Evolutionary conservation across 2,797 vertebrate genomes (phyloP).

Genomic region (Paratrypauchen microcephalus): DNA sequence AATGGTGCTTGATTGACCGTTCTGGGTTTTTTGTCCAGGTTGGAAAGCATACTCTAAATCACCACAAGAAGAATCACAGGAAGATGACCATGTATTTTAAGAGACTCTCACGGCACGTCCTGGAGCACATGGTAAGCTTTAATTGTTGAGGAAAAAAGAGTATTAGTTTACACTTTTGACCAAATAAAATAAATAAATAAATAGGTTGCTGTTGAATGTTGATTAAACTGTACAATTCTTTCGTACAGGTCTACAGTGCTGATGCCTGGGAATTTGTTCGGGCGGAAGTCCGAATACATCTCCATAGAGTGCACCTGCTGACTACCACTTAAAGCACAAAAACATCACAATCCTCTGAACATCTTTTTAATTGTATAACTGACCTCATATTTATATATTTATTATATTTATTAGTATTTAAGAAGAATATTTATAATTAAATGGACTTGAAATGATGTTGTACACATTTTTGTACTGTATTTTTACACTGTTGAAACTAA

Average conservation of each 20-base stretch:
- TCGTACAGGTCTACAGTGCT: slow-evolving; percentile 48
- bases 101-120: slow-evolving; percentile 39
- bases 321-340: neutral
- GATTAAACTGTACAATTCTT: neutral
- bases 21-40: slow-evolving; percentile 24
- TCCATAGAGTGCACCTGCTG: slow-evolving; percentile 34
- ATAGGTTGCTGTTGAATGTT: neutral
- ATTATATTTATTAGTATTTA: neutral
- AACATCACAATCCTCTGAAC: neutral
- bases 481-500: neutral
- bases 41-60: neutral
- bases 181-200: no score
- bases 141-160: neutral
- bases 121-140: slow-evolving; percentile 42
- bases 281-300: slow-evolving; percentile 34
- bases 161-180: neutral
- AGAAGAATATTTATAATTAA: neutral
- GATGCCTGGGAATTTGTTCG: slow-evolving; percentile 65
- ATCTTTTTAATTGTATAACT: neutral
- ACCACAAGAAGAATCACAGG: slow-evolving; percentile 46
- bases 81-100: slow-evolving; percentile 63
- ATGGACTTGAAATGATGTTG: neutral
- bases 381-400: slow-evolving; percentile 3
- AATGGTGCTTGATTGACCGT: neutral
- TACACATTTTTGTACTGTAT: neutral